These are phyloP conservation scores for Drosophila lacertosa DNA, from an alignment of 1,140 invertebrate genomes.

Conservation along the genomic window DNA sequence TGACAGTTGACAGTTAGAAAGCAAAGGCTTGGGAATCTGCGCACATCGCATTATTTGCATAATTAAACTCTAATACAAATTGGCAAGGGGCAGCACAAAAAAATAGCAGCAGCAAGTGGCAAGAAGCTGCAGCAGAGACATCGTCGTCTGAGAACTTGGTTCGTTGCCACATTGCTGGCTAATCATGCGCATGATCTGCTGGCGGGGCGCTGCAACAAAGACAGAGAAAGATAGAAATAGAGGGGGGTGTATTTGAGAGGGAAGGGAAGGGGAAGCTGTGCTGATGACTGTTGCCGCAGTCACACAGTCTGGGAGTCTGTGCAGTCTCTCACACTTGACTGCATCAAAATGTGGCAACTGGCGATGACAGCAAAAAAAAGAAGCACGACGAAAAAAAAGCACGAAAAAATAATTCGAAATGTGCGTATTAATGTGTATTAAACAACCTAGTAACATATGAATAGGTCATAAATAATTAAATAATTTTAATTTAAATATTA, in stretches of 20 bases:
- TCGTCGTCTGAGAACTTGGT: constrained; percentile 25
- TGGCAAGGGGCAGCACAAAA: constrained; percentile 37
- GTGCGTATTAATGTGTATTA: too few species aligned
- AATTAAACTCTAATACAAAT: constrained; percentile 77
- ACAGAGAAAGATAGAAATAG: background rate
- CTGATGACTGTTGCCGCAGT: background rate
- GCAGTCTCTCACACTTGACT: constrained; percentile 28
- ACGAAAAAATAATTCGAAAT: background rate
- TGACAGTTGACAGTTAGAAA: constrained; percentile 79
- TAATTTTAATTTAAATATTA: too few species aligned
- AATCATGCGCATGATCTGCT: constrained; percentile 73
- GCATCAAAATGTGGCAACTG: background rate
- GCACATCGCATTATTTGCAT: constrained; percentile 69
- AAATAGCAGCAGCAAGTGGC: constrained; percentile 8
- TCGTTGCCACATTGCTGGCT: constrained; percentile 42
- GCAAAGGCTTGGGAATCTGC: constrained; percentile 33
- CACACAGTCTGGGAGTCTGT: constrained; percentile 24
- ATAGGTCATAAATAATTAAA: too few species aligned
- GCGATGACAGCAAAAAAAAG: background rate
- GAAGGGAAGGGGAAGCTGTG: background rate
- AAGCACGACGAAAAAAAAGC: background rate
- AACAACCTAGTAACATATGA: too few species aligned
- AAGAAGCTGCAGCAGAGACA: background rate
- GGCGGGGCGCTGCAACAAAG: background rate
- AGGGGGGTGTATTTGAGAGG: background rate